Percentiles rank a stretch among this genome's conserved stretches.
Evolutionary conservation across 2,888 invertebrate genomes (phyloP).

Genomic region (Peribatodes rhomboidaria): DNA sequence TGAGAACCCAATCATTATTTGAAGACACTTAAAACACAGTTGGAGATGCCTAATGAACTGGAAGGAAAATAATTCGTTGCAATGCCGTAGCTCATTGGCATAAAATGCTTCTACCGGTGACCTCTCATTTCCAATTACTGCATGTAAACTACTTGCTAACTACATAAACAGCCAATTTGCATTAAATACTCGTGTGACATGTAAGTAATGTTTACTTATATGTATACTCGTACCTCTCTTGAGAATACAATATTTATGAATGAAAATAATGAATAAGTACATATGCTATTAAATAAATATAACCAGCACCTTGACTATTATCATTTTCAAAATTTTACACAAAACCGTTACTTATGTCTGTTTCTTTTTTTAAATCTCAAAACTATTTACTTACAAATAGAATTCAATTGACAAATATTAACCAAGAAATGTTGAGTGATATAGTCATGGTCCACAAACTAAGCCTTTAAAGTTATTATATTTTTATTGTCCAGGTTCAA

Average conservation of each 20-base stretch:
- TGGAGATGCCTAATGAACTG: neutral
- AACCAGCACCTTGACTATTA: too few relatives aligned
- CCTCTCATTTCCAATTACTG: constrained; percentile 35
- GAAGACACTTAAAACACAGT: too few relatives aligned
- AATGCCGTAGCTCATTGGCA: constrained; percentile 26
- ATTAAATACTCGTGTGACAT: constrained; percentile 4
- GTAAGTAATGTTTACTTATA: neutral
- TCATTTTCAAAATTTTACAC: too few relatives aligned
- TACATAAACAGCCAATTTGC: constrained; percentile 10
- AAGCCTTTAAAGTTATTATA: constrained; percentile 1
- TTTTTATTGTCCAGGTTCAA: neutral
- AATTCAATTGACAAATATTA: neutral
- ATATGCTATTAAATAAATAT: too few relatives aligned
- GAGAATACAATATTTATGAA: too few relatives aligned
- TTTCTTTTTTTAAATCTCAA: too few relatives aligned
- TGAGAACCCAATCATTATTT: too few relatives aligned
- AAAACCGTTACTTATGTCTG: too few relatives aligned
- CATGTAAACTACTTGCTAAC: constrained; percentile 14
- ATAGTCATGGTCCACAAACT: too few relatives aligned
- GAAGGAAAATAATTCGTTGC: constrained; percentile 15
- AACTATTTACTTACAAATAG: too few relatives aligned
- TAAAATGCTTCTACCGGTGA: constrained; percentile 35
- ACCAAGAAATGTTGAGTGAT: neutral
- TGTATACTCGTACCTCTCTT: too few relatives aligned
- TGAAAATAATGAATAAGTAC: too few relatives aligned